Conservation (phyloP, 2,113 vertebrate species). For the Aphelocoma coerulescens region DNA sequence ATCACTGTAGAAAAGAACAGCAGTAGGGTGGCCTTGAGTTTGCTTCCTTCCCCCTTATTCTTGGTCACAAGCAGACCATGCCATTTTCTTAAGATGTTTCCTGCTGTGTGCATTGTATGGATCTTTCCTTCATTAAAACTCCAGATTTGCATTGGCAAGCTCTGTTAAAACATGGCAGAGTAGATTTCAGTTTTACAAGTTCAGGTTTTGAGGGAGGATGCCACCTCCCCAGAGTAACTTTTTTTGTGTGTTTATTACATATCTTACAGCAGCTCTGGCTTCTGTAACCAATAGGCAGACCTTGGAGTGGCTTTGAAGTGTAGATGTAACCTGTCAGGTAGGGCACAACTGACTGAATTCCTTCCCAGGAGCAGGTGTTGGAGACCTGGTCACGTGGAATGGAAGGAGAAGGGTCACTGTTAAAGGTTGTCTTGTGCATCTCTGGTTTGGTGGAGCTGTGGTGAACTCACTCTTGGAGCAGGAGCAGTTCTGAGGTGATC, state of each 20-base stretch:
- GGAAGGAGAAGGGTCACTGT: neutral
- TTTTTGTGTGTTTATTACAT: neutral
- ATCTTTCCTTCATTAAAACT: neutral
- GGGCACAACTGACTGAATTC: neutral
- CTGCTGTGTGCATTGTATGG: neutral
- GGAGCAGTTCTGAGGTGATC: neutral
- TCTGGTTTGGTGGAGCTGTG: neutral
- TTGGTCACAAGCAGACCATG: neutral
- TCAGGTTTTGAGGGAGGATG: neutral
- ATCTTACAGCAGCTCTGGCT: neutral
- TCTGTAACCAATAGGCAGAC: neutral
- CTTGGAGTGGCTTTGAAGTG: neutral
- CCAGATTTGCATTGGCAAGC: neutral
- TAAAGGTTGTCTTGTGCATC: rapidly evolving
- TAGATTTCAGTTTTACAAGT: neutral
- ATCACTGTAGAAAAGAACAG: neutral
- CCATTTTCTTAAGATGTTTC: neutral
- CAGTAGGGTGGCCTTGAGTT: neutral
- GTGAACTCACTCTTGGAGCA: neutral
- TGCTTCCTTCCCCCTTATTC: neutral
- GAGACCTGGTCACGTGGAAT: neutral
- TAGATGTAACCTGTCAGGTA: neutral
- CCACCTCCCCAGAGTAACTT: neutral
- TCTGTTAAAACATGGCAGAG: neutral
- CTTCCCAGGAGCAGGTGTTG: neutral